Evolutionary conservation across 2,113 vertebrate genomes (phyloP).

Genomic region (Oryzias melastigma): DNA sequence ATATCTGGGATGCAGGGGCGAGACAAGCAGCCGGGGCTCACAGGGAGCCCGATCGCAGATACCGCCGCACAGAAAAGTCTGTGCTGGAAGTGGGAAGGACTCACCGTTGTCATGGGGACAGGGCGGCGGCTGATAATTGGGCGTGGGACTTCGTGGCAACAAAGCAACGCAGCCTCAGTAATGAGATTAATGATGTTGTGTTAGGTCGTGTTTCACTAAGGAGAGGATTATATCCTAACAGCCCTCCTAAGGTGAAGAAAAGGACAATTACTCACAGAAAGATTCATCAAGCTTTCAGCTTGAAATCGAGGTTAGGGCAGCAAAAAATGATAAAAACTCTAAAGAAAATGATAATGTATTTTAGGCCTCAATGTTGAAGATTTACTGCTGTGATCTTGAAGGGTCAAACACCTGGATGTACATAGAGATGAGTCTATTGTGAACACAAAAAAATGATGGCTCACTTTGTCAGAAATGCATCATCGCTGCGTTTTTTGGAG

Average conservation of each 20-base stretch:
- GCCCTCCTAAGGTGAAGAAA: conserved; percentile 67
- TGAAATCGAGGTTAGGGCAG: conserved; percentile 42
- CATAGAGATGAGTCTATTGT: no score
- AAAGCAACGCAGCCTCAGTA: conserved; percentile 60
- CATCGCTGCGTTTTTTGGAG: no score
- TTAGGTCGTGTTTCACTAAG: conserved; percentile 69
- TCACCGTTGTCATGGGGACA: conserved; percentile 30
- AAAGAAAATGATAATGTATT: conserved; percentile 38
- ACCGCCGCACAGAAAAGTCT: conserved; percentile 38
- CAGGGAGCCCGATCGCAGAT: conserved; percentile 17
- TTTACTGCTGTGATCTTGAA: conserved; percentile 8
- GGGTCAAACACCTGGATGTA: conserved; percentile 22
- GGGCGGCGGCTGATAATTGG: conserved; percentile 65
- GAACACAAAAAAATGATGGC: no score
- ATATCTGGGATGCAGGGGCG: neutral
- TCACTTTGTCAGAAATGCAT: no score
- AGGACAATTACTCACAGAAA: conserved; percentile 69
- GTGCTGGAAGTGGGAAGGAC: conserved; percentile 30
- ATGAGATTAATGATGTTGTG: conserved; percentile 76
- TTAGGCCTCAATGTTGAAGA: conserved; percentile 26
- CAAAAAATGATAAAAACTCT: conserved; percentile 42
- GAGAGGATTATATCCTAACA: conserved; percentile 69
- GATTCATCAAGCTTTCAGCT: conserved; percentile 51
- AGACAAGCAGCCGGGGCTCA: neutral
- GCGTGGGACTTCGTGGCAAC: conserved; percentile 61